Conservation (phyloP, 2,888 invertebrate species). For the Acanthosepion esculentum region DNA sequence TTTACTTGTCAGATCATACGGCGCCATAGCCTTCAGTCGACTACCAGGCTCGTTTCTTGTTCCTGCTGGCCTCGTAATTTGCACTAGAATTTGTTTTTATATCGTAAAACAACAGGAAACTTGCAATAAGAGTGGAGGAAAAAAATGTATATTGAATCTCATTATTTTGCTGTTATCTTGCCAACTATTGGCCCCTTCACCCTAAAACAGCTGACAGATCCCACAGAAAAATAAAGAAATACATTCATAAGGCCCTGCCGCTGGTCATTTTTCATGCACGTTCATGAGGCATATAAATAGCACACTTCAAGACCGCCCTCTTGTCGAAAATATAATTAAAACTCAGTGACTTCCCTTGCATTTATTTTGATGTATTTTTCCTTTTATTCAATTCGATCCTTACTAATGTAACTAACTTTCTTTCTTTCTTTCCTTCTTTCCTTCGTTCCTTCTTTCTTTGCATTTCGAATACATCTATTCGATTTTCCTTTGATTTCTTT, state of each 20-base stretch:
- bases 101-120: not conserved
- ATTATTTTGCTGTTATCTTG: not conserved
- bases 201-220: not conserved
- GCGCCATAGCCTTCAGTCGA: not conserved
- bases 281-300: not conserved
- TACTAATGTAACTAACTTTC: too few relatives aligned
- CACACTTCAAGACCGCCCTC: not conserved
- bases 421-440: too few relatives aligned
- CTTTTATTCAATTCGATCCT: not conserved
- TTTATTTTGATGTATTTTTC: not conserved
- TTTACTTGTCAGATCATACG: not conserved
- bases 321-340: not conserved
- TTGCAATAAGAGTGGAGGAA: not conserved
- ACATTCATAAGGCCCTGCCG: not conserved
- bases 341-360: not conserved
- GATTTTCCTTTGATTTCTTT: too few relatives aligned
- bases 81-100: not conserved
- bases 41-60: not conserved
- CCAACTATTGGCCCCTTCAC: not conserved
- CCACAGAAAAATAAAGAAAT: not conserved
- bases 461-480: too few relatives aligned
- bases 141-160: not conserved
- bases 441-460: too few relatives aligned
- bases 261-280: not conserved
- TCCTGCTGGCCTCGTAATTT: not conserved